Conservation (phyloP, 2,888 invertebrate species). For the Drosophila mimetica region DNA sequence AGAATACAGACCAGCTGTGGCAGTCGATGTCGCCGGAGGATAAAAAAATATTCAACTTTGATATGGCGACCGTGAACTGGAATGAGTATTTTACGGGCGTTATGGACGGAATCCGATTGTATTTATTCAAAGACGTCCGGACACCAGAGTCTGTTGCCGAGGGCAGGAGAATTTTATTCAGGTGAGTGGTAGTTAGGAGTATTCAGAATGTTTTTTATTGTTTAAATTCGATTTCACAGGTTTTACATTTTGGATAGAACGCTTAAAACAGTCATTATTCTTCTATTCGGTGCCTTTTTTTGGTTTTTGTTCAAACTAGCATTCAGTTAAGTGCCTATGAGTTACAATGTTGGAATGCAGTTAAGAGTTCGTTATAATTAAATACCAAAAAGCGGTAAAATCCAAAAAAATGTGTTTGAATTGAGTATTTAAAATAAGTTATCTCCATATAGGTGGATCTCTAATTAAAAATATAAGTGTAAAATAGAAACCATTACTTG, state of each 20-base stretch:
- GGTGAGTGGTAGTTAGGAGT: background rate
- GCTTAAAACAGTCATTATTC: background rate
- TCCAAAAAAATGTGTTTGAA: too few relatives aligned
- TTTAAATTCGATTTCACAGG: background rate
- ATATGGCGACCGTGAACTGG: slow-evolving; percentile 90
- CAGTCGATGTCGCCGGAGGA: slow-evolving; percentile 82
- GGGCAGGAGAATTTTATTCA: slow-evolving; percentile 86
- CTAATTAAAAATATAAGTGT: too few relatives aligned
- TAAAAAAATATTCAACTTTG: slow-evolving; percentile 88
- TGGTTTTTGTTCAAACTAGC: background rate
- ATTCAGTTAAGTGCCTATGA: background rate
- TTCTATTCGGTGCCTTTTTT: background rate
- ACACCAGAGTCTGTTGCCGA: slow-evolving; percentile 86
- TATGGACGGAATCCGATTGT: slow-evolving; percentile 89
- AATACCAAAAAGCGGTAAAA: background rate
- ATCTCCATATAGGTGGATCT: too few relatives aligned
- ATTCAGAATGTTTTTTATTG: background rate
- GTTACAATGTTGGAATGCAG: background rate
- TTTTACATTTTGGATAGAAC: background rate
- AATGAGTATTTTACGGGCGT: slow-evolving; percentile 84
- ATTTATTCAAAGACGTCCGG: slow-evolving; percentile 91
- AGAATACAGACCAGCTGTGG: slow-evolving; percentile 85
- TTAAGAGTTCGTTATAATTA: too few relatives aligned
- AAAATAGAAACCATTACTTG: too few relatives aligned
- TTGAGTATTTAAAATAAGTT: too few relatives aligned